Conservation (phyloP, 2,888 invertebrate species). For the Spicauda simplicius region DNA sequence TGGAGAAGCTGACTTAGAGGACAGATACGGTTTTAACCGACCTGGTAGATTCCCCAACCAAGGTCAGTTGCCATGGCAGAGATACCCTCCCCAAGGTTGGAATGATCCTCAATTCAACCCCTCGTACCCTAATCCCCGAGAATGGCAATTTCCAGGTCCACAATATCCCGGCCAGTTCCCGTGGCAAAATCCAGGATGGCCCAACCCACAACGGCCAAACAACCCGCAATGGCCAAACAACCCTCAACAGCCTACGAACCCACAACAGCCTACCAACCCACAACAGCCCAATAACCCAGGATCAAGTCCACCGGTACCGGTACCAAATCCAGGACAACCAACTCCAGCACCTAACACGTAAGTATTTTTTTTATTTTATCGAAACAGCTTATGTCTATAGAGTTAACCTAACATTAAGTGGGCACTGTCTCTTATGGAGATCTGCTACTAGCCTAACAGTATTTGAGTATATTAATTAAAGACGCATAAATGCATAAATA, state of each 20-base stretch:
- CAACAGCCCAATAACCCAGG: constrained; percentile 39
- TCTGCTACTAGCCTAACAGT: no score
- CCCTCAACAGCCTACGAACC: constrained; percentile 1
- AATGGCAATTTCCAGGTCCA: constrained; percentile 20
- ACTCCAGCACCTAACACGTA: constrained; percentile 31
- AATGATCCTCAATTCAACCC: neutral
- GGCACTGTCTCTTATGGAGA: no score
- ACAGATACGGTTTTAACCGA: constrained; percentile 59
- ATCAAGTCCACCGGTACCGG: constrained; percentile 35
- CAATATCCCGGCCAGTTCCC: constrained; percentile 41
- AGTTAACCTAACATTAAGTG: no score
- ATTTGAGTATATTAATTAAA: no score
- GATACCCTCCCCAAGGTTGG: constrained; percentile 21
- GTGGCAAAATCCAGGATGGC: constrained; percentile 22
- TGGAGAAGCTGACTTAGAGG: constrained; percentile 55
- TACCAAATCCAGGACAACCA: constrained; percentile 33
- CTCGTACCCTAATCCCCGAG: constrained; percentile 12
- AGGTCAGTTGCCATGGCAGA: constrained; percentile 33
- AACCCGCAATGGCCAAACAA: constrained; percentile 46
- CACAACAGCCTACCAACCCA: constrained; percentile 24
- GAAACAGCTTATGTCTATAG: no score
- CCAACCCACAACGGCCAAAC: constrained; percentile 49
- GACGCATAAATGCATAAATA: no score
- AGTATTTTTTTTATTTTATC: no score
- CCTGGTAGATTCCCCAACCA: constrained; percentile 41